These are phyloP conservation scores for Cordilura impudica DNA, from an alignment of 2,888 invertebrate species.

Conservation along the genomic window DNA sequence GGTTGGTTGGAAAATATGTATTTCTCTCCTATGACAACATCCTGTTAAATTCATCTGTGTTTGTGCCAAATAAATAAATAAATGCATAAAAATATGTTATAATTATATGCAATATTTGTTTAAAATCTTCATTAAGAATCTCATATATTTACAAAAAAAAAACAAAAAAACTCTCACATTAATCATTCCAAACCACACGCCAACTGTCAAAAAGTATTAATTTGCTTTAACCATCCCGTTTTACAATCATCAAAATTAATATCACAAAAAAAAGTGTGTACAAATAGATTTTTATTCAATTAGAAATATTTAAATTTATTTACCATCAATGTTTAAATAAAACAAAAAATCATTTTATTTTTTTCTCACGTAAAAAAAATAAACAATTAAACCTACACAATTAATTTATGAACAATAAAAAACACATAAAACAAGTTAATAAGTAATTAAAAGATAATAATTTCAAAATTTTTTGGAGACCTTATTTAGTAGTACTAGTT, in stretches of 20 bases:
- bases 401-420: conserved; percentile 17
- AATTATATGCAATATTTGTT: no score
- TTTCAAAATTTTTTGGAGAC: conserved; percentile 10
- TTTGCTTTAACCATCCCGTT: no score
- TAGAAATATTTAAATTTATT: neutral
- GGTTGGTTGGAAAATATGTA: no score
- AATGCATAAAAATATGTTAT: no score
- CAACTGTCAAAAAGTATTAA: conserved; percentile 12
- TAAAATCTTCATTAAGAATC: neutral
- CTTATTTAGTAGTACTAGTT: neutral
- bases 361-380: conserved; percentile 32
- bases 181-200: conserved; percentile 24
- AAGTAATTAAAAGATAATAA: conserved; percentile 19
- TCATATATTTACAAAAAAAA: neutral
- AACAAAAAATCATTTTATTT: neutral
- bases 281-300: neutral
- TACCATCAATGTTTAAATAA: neutral
- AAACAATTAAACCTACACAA: conserved; percentile 26
- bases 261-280: neutral
- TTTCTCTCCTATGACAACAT: no score
- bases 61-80: no score
- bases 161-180: conserved; percentile 14
- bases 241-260: neutral
- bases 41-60: no score
- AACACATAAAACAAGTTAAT: neutral